A percentile compares a stretch with the other conserved stretches of the same genome.
Evolutionary conservation across 2,797 vertebrate species (phyloP).

Genomic region (Gadopsis marmoratus): DNA sequence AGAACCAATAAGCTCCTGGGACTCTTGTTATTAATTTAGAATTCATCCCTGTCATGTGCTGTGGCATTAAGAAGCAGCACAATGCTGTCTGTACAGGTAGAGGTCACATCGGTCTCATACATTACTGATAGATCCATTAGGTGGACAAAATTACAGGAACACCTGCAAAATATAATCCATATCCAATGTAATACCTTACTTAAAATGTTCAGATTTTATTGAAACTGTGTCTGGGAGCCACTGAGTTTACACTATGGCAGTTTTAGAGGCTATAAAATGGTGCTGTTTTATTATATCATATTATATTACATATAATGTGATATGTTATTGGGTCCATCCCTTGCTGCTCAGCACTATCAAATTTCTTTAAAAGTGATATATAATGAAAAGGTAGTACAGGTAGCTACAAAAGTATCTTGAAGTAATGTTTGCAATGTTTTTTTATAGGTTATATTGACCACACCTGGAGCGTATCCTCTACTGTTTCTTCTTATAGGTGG

Average conservation of each 20-base stretch:
- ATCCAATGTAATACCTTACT: slow-evolving; percentile 13
- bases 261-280: slow-evolving; percentile 40
- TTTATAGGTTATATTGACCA: slow-evolving; percentile 41
- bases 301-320: slow-evolving; percentile 22
- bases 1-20: neutral
- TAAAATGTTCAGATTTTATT: slow-evolving; percentile 16
- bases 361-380: slow-evolving; percentile 20
- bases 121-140: slow-evolving; percentile 14
- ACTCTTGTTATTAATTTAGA: neutral
- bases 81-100: slow-evolving; percentile 10
- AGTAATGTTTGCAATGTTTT: slow-evolving; percentile 20
- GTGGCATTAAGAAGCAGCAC: neutral
- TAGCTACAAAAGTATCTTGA: slow-evolving; percentile 21
- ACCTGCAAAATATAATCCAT: slow-evolving; percentile 9
- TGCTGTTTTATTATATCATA: slow-evolving; percentile 21
- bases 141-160: slow-evolving; percentile 10
- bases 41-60: neutral
- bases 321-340: slow-evolving; percentile 21
- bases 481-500: slow-evolving; percentile 43
- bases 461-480: slow-evolving; percentile 28
- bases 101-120: slow-evolving; percentile 20
- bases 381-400: neutral
- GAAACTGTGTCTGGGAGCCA: slow-evolving; percentile 16
- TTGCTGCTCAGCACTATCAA: slow-evolving; percentile 28
- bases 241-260: slow-evolving; percentile 16